phyloP scores from a whole-genome alignment of 2,888 invertebrate species.

The Tromatobia lineatoria region DNA sequence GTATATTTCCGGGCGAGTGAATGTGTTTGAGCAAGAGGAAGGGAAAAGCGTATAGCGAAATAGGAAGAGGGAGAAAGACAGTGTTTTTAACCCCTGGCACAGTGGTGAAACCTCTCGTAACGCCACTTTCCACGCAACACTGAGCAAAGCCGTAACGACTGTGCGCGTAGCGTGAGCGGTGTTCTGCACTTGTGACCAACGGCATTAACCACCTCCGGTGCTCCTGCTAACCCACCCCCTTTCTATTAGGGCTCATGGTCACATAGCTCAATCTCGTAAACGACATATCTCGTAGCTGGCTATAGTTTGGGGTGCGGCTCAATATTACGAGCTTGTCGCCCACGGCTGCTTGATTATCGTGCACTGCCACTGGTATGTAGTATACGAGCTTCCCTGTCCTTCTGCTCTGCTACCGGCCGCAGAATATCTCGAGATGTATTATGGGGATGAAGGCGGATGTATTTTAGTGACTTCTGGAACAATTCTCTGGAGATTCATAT shows the following conservation, averaged over 20 bases:
- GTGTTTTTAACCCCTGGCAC: constrained; percentile 20
- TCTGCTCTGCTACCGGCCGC: not conserved
- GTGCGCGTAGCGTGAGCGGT: not conserved
- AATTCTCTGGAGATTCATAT: not conserved
- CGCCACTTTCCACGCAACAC: constrained; percentile 45
- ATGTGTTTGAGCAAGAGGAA: constrained; percentile 2
- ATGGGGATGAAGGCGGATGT: not conserved
- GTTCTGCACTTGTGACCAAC: constrained; percentile 37
- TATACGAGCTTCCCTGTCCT: not conserved
- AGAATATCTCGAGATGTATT: constrained; percentile 1
- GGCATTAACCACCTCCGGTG: constrained; percentile 8
- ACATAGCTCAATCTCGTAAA: constrained; percentile 39
- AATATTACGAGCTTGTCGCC: constrained; percentile 36
- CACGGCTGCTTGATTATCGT: constrained; percentile 38
- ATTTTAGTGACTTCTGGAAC: not conserved
- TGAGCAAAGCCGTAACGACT: constrained; percentile 41
- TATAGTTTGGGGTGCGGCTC: constrained; percentile 1
- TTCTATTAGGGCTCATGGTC: constrained; percentile 25
- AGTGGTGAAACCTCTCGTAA: constrained; percentile 35
- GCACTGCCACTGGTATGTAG: not conserved
- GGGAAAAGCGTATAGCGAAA: not conserved
- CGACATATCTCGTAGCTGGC: constrained; percentile 21
- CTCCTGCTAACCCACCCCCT: constrained; percentile 4
- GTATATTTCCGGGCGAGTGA: constrained; percentile 7
- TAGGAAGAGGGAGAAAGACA: not conserved